These are phyloP conservation scores for Thecocarcelia acutangulata DNA, from an alignment of 2,888 invertebrate species.

Conservation along the genomic window DNA sequence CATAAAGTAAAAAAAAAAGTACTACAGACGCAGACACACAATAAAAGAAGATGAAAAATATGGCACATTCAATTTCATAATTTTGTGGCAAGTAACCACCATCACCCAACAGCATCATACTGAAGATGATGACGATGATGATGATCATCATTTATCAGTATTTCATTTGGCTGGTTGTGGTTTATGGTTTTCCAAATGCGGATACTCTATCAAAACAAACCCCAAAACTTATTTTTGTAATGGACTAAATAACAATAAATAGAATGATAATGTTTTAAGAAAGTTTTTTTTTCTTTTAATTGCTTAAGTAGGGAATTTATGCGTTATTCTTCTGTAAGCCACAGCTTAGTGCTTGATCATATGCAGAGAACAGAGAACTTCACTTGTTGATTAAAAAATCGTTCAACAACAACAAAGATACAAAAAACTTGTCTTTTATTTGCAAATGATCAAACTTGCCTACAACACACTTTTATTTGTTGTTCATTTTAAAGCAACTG, in stretches of 20 bases:
- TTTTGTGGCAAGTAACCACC: constrained; percentile 56
- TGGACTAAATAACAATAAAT: constrained; percentile 35
- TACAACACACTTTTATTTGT: too few species aligned
- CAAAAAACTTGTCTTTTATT: too few species aligned
- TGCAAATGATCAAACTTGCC: too few species aligned
- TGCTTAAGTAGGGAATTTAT: too few species aligned
- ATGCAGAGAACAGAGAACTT: not conserved
- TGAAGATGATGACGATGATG: constrained; percentile 6
- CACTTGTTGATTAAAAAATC: too few species aligned
- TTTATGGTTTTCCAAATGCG: constrained; percentile 45
- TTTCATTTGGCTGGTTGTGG: constrained; percentile 42
- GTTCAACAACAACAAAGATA: too few species aligned
- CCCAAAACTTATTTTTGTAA: constrained; percentile 3
- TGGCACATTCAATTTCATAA: constrained; percentile 60
- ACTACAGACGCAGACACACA: constrained; percentile 5
- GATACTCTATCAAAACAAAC: constrained; percentile 19
- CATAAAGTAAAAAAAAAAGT: constrained; percentile 31
- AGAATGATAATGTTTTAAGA: not conserved
- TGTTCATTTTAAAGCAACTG: too few species aligned
- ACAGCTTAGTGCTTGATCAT: constrained; percentile 44
- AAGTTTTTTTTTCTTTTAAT: not conserved
- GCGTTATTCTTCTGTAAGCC: not conserved
- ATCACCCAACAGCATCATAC: constrained; percentile 37
- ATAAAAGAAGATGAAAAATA: constrained; percentile 40
- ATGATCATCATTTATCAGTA: constrained; percentile 2